Evolutionary conservation across 1,140 invertebrate genomes (phyloP), one percentile per base, ranked within the genome.

Genomic region (Hirudo medicinalis): DNA sequence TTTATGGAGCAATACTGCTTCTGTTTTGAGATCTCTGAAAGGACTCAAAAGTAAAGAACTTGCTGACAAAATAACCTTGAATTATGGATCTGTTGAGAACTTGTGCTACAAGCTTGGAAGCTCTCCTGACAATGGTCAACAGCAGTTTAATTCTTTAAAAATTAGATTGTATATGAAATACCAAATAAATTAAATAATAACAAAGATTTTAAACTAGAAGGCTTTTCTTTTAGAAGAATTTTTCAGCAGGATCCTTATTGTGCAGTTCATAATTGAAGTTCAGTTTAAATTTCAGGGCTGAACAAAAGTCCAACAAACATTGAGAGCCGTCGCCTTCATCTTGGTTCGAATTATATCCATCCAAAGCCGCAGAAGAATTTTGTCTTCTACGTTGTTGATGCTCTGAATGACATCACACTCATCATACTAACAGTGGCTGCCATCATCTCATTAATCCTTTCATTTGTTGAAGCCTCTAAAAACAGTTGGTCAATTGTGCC

Each of bases 281-380:
- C 9, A 49, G 15, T 49, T 49, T 49, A 17, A 49, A 49, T 13
- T 49, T 49, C 1, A 49, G 43, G 43, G 9, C 43, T 49, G 43
- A 49, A 49, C 43, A 49, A 49, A 13, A 49, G 43, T 49, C 43
- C 43, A 17, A 49, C 43, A 8, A 49, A 49, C 43, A 43, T 70
- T 9, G 17, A 29, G 11, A 25, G 53, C 29, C 19, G 69, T 8
- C 36, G 69, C 11, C 25, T 20, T 11, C 32, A 70, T 25, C 97
- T 94, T 86, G 94, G 94, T 80, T 92, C 91, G 76, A 97, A 97
- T 84, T 87, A 89, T 80, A 97, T 97, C 86, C 93, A 94, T 81
- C 94, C 94, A 75, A 95, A 96, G 85, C 92, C 92, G 79, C 91
- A 94, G 76, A 97, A 97, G 88, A 94, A 92, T 75, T 97, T 97